A percentile compares a stretch with the other conserved stretches of the same genome.
These are phyloP conservation scores for Euura saliciscinereae DNA, from an alignment of 1,140 invertebrate genomes.

Conservation along the genomic window DNA sequence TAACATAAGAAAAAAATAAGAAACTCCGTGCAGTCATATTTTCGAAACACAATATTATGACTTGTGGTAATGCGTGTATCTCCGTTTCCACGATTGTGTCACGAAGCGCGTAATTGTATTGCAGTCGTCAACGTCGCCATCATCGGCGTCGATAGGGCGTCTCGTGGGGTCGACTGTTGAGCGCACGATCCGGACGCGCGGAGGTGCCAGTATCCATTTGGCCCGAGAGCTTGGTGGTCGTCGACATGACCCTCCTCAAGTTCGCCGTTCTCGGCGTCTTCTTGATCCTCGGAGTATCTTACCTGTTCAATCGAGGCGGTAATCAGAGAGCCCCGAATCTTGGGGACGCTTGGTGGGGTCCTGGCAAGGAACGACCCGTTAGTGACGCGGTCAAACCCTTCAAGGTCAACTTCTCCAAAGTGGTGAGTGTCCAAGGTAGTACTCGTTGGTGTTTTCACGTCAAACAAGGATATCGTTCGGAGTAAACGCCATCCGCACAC, in stretches of 20 bases:
- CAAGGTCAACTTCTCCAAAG: conserved; percentile 58
- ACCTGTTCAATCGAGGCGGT: neutral
- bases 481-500: no score
- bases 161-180: no score
- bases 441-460: no score
- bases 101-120: no score
- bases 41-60: no score
- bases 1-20: no score
- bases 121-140: no score
- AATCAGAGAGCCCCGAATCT: conserved; percentile 22
- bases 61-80: no score
- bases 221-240: neutral
- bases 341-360: conserved; percentile 60
- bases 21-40: no score
- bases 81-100: no score
- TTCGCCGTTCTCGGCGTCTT: neutral
- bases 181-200: neutral
- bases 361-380: conserved; percentile 36
- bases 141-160: no score
- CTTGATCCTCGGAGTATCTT: neutral
- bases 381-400: conserved; percentile 58
- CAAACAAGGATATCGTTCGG: no score
- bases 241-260: neutral
- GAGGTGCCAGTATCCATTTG: neutral
- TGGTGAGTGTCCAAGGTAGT: conserved; percentile 42